phyloP scores from a whole-genome alignment of 2,888 invertebrate species.

The Agonum fuliginosum region DNA sequence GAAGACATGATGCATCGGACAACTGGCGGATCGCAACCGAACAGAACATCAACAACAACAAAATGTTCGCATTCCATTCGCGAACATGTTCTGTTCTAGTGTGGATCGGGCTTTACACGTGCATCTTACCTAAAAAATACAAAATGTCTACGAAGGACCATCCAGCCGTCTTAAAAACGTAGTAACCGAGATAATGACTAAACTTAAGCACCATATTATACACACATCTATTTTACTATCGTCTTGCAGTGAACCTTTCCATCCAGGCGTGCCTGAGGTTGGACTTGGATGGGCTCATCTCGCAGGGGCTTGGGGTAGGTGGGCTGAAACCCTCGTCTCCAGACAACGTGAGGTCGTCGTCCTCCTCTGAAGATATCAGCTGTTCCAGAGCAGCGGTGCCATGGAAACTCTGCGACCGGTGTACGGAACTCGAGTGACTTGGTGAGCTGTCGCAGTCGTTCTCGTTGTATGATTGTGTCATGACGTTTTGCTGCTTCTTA shows the following conservation, averaged over 20 bases:
- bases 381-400: conserved; percentile 72
- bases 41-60: too few relatives aligned
- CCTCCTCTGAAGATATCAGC: conserved; percentile 69
- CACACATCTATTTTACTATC: conserved; percentile 14
- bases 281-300: conserved; percentile 69
- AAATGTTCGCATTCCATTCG: too few relatives aligned
- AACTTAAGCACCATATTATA: conserved; percentile 30
- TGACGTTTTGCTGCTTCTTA: conserved; percentile 70
- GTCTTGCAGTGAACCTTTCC: conserved; percentile 63
- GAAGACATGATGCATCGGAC: too few relatives aligned
- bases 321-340: conserved; percentile 72
- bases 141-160: background rate
- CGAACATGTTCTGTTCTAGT: too few relatives aligned
- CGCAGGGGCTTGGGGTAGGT: conserved; percentile 72
- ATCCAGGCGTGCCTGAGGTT: conserved; percentile 68
- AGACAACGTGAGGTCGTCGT: conserved; percentile 71
- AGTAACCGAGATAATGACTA: background rate
- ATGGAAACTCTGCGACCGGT: conserved; percentile 73
- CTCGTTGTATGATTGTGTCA: conserved; percentile 70
- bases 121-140: background rate
- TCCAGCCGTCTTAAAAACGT: background rate
- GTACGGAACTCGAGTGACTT: conserved; percentile 72
- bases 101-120: background rate
- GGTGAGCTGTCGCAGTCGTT: conserved; percentile 71
- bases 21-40: too few relatives aligned